Percentiles rank a stretch among this genome's conserved stretches.
Conservation (phyloP, 2,797 vertebrate genomes). For the Eutrigla gurnardus region DNA sequence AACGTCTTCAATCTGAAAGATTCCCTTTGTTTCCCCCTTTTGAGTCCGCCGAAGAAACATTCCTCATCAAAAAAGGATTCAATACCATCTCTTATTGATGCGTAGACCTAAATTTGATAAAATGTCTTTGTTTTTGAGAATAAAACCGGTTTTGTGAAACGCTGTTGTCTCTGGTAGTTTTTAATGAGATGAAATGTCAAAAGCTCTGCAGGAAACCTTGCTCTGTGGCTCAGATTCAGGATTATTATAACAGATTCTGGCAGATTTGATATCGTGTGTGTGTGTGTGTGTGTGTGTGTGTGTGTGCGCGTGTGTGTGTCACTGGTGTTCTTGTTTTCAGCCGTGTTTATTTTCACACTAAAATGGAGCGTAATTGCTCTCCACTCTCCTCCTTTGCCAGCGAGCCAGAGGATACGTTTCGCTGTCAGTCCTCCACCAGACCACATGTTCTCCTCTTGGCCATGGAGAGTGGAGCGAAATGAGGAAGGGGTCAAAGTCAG, state of each 20-base stretch:
- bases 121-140: slow-evolving; percentile 23
- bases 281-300: neutral
- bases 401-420: slow-evolving; percentile 39
- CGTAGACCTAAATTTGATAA: slow-evolving; percentile 8
- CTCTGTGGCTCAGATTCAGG: slow-evolving; percentile 24
- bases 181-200: slow-evolving; percentile 1
- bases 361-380: slow-evolving; percentile 36
- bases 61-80: neutral
- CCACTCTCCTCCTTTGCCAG: slow-evolving; percentile 32
- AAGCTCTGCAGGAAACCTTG: slow-evolving; percentile 8
- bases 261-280: slow-evolving; percentile 33
- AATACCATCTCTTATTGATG: neutral
- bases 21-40: neutral
- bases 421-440: slow-evolving; percentile 36
- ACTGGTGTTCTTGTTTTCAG: slow-evolving; percentile 35
- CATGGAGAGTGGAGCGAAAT: slow-evolving; percentile 43
- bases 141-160: slow-evolving; percentile 32
- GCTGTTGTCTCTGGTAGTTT: neutral
- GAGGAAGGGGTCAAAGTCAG: slow-evolving; percentile 57
- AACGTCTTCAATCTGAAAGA: slow-evolving; percentile 1
- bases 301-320: slow-evolving; percentile 10
- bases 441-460: slow-evolving; percentile 62
- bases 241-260: slow-evolving; percentile 16
- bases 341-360: slow-evolving; percentile 56
- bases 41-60: neutral